Conservation (phyloP, 2,113 vertebrate species). For the Rhynchopsitta pachyrhyncha region DNA sequence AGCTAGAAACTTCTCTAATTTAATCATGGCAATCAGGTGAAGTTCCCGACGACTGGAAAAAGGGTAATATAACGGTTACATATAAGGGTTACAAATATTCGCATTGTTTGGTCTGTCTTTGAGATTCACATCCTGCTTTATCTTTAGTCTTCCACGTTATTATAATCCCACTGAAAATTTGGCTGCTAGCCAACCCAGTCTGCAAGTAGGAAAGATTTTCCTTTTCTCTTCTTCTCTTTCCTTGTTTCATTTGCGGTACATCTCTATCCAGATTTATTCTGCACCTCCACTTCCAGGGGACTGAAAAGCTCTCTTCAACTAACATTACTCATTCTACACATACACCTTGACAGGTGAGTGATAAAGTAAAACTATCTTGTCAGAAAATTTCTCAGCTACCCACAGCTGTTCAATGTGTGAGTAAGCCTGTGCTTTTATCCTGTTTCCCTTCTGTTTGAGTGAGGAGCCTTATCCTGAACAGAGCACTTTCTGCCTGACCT, state of each 20-base stretch:
- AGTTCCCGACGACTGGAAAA: too few species aligned
- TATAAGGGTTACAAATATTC: too few species aligned
- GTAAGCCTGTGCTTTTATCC: background rate
- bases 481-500: background rate
- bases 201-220: background rate
- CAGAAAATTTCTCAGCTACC: slow-evolving; percentile 1
- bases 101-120: too few species aligned
- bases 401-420: background rate
- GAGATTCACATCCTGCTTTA: too few species aligned
- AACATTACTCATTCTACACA: background rate
- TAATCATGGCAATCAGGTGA: too few species aligned
- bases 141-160: background rate
- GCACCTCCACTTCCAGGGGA: background rate
- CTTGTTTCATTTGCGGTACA: background rate
- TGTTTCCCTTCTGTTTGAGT: background rate
- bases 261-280: background rate
- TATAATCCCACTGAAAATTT: background rate
- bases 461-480: background rate
- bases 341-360: background rate
- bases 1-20: background rate
- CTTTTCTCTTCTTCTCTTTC: background rate
- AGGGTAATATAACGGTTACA: too few species aligned
- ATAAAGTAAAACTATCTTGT: background rate
- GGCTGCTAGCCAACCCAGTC: background rate
- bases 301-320: background rate